Evolutionary conservation across 2,113 vertebrate genomes (phyloP), one percentile per base, ranked within the genome.

Genomic region (Fregata magnificens): DNA sequence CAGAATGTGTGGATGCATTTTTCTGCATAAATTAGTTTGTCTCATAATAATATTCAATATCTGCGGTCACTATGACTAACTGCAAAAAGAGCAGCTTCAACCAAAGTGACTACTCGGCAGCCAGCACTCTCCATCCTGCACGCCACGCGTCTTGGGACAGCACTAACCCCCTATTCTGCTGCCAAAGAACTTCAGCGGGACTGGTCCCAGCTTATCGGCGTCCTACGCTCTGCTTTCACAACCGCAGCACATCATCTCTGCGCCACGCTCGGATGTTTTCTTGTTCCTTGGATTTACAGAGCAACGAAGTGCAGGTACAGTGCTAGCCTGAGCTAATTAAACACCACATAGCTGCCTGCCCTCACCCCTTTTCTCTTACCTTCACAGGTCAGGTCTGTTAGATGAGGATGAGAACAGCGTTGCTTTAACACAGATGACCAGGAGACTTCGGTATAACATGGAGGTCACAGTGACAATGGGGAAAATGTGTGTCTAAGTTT

Each of bases 401-500:
- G 40, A 15, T 0, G 38, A 45, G 34, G 55, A 70, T 0, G 3
- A 36, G 36, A 29, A 42, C 19, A 53, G 61, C 53, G 2, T 3
- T 8, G 47, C 65, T 50, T 26, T 42, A 32, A 15, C 62, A 18
- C 25, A 25, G 40, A 34, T 1, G 18, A 77, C 10, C 38, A 34
- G 67, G 32, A 96, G 91, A 58, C 63, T 69, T 36, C 8, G 19
- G 34, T 32, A 4, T 26, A 52, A 58, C 34, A 16, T 17, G 16
- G 28, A 52, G 52, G 76, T 66, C 78, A 49, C 93, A 72, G 80
- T 10, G 83, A 96, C 83, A 44, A 53, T 6, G 15, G 82, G 45
- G 65, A 32, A 24, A 81, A 38, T 15, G 86, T 93, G 94, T 95
- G 91, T 95, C 97, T 92, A 85, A 94, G 95, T 86, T 98, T 94